Percentiles rank a stretch among this genome's conserved stretches.
phyloP scores from a whole-genome alignment of 2,113 vertebrate genomes.

The Piprites chloris region DNA sequence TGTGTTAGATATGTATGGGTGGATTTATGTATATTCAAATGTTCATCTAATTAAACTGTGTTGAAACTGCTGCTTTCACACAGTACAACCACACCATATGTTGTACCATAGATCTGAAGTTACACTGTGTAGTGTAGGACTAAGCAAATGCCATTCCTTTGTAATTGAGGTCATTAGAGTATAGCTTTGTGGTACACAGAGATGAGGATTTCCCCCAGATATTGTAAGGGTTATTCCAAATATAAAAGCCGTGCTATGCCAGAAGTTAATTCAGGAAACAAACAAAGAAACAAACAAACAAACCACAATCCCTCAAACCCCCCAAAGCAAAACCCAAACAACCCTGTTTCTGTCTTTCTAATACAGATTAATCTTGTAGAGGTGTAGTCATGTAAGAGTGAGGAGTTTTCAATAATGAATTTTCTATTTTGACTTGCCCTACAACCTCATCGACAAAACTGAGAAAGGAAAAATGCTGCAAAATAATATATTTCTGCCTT shows the following conservation, averaged over 20 bases:
- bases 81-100: neutral
- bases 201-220: neutral
- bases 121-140: neutral
- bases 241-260: neutral
- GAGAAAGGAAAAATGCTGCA: neutral
- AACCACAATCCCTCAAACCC: no score
- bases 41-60: neutral
- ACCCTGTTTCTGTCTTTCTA: neutral
- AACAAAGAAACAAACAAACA: neutral
- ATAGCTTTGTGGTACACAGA: neutral
- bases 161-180: neutral
- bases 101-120: neutral
- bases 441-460: neutral
- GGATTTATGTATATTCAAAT: neutral
- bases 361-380: neutral
- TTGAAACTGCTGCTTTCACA: neutral
- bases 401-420: neutral
- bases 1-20: neutral
- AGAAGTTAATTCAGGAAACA: neutral
- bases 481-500: neutral
- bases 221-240: neutral
- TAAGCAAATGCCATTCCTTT: neutral
- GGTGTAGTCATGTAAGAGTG: neutral
- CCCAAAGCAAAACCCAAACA: neutral
- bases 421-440: neutral